Evolutionary conservation across 2,888 invertebrate genomes (phyloP).

Genomic region (Acleris holmiana): DNA sequence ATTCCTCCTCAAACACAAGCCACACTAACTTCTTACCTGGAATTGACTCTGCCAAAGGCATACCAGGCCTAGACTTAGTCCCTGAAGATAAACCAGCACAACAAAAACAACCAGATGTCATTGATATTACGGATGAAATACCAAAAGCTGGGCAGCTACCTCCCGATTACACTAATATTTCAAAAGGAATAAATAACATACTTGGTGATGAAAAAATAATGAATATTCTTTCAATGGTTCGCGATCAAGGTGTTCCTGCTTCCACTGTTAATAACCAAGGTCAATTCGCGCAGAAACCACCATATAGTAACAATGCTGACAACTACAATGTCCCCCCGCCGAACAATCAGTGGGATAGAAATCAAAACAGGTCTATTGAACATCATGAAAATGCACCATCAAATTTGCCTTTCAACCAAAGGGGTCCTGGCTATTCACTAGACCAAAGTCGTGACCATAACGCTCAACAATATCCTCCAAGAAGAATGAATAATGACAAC

Average conservation of each 20-base stretch:
- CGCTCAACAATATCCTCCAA: constrained; percentile 45
- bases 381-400: constrained; percentile 13
- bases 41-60: constrained; percentile 77
- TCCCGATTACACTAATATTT: constrained; percentile 85
- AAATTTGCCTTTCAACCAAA: constrained; percentile 22
- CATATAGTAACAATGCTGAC: constrained; percentile 26
- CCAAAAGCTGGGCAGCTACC: constrained; percentile 38
- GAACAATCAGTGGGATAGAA: constrained; percentile 55
- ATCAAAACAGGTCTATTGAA: constrained; percentile 46
- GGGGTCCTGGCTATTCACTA: constrained; percentile 37
- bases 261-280: constrained; percentile 12
- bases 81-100: constrained; percentile 63
- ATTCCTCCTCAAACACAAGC: constrained; percentile 42
- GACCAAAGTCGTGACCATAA: constrained; percentile 35
- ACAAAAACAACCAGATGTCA: constrained; percentile 54
- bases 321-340: constrained; percentile 40
- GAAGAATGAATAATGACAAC: constrained; percentile 46
- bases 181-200: constrained; percentile 85
- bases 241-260: constrained; percentile 45
- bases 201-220: constrained; percentile 86
- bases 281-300: constrained; percentile 3
- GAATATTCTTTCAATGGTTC: constrained; percentile 83
- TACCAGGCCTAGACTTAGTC: constrained; percentile 90
- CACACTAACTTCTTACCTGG: constrained; percentile 61
- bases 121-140: constrained; percentile 65